These are phyloP conservation scores for Kryphioiulus occultus DNA, from an alignment of 2,888 invertebrate genomes.

Conservation along the genomic window DNA sequence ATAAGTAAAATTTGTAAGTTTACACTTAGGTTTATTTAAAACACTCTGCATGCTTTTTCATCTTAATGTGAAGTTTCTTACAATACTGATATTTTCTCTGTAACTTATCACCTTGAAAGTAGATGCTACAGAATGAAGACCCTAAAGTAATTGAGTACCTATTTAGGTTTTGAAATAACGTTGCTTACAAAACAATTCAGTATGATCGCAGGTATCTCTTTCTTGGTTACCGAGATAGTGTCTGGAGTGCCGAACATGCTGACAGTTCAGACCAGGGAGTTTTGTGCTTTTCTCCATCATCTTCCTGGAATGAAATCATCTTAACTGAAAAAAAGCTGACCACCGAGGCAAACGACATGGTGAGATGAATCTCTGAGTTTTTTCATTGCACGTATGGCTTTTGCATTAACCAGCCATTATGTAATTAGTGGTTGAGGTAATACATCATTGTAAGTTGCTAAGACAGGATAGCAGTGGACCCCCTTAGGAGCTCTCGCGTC, in stretches of 20 bases:
- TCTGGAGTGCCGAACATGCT: neutral
- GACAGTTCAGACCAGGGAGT: neutral
- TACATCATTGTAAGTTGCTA: neutral
- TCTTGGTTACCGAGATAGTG: neutral
- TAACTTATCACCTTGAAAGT: too few species aligned
- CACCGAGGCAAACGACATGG: neutral
- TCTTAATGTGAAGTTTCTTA: too few species aligned
- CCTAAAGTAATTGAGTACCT: too few species aligned
- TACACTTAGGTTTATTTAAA: too few species aligned
- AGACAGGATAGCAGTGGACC: neutral
- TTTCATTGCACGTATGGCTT: neutral
- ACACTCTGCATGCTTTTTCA: too few species aligned
- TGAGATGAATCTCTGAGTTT: neutral
- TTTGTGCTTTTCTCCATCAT: neutral
- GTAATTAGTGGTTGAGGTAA: neutral
- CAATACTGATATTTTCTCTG: too few species aligned
- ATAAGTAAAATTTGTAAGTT: too few species aligned
- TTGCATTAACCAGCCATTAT: neutral
- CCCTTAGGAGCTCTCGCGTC: conserved; percentile 11
- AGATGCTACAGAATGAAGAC: too few species aligned
- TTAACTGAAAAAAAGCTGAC: neutral
- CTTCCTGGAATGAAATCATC: neutral
- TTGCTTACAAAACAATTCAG: too few species aligned
- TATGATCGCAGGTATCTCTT: too few species aligned
- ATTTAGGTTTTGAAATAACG: too few species aligned